Conservation (phyloP, 23 tunicate species). For the Oikopleura dioica region DNA sequence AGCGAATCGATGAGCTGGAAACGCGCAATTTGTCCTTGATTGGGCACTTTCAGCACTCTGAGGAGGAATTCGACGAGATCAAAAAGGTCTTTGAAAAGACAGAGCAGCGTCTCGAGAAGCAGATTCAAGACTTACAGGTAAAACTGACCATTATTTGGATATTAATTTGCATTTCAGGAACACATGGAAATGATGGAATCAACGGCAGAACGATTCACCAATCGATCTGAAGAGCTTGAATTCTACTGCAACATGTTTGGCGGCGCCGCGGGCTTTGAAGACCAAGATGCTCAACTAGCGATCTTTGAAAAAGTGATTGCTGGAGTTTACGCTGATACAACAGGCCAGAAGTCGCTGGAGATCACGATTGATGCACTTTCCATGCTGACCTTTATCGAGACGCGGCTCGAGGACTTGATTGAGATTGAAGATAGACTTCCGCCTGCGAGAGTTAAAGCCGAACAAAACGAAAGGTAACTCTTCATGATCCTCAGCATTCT, state of each 20-base stretch:
- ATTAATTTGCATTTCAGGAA: too few relatives aligned
- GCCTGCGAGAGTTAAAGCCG: neutral
- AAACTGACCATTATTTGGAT: too few relatives aligned
- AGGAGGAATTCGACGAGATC: slow-evolving; percentile 10
- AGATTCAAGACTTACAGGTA: neutral
- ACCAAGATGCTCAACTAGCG: neutral
- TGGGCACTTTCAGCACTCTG: slow-evolving; percentile 4
- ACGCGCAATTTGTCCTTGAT: neutral
- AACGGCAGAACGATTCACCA: neutral
- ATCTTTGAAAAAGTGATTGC: neutral
- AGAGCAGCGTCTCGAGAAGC: neutral
- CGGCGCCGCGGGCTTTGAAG: neutral
- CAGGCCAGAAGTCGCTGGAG: neutral
- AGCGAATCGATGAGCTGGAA: neutral
- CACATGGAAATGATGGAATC: neutral
- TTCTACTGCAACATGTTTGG: slow-evolving; percentile 1
- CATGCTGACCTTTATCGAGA: slow-evolving; percentile 10
- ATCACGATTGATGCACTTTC: neutral
- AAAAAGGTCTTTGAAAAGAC: neutral
- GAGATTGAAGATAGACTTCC: neutral
- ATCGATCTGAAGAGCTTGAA: neutral
- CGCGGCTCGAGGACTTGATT: neutral
- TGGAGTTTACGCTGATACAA: neutral
- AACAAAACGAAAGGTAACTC: too few relatives aligned
- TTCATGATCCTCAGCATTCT: too few relatives aligned